Evolutionary conservation across 1,140 invertebrate species (phyloP).

Genomic region (Tetramorium simillimum): DNA sequence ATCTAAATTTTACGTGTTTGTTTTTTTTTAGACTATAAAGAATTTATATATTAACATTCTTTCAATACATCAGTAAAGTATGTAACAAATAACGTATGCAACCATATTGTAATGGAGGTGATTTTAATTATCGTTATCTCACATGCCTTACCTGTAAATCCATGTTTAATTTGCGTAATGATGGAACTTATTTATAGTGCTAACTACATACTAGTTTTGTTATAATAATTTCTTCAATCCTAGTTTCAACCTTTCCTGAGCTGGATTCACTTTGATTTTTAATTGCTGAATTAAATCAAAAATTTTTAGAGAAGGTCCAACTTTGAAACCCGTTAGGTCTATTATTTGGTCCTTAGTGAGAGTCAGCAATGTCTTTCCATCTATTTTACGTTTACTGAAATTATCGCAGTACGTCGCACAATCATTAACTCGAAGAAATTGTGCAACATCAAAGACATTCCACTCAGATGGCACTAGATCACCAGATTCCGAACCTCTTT

Average conservation of each 20-base stretch:
- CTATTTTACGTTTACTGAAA: constrained; percentile 93
- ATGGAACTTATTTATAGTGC: constrained; percentile 73
- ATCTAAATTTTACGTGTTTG: constrained; percentile 16
- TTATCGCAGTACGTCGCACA: constrained; percentile 95
- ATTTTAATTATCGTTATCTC: constrained; percentile 47
- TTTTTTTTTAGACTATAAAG: constrained; percentile 36
- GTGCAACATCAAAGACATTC: constrained; percentile 93
- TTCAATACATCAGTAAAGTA: constrained; percentile 47
- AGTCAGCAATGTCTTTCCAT: constrained; percentile 92
- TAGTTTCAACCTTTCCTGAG: constrained; percentile 88
- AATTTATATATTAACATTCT: constrained; percentile 43
- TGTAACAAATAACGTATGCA: constrained; percentile 55
- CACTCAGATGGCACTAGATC: constrained; percentile 91
- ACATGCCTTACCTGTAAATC: constrained; percentile 78
- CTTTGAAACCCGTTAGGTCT: constrained; percentile 95
- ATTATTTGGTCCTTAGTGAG: constrained; percentile 96
- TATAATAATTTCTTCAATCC: constrained; percentile 84
- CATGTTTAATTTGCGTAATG: constrained; percentile 75
- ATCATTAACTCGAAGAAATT: constrained; percentile 95
- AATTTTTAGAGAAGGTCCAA: constrained; percentile 97
- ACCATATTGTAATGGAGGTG: neutral
- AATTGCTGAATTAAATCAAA: constrained; percentile 95
- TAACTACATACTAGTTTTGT: constrained; percentile 76
- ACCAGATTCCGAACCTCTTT: constrained; percentile 82
- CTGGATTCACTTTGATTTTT: constrained; percentile 92